Conservation (phyloP, 2,888 invertebrate species). For the Margaritifera margaritifera region DNA sequence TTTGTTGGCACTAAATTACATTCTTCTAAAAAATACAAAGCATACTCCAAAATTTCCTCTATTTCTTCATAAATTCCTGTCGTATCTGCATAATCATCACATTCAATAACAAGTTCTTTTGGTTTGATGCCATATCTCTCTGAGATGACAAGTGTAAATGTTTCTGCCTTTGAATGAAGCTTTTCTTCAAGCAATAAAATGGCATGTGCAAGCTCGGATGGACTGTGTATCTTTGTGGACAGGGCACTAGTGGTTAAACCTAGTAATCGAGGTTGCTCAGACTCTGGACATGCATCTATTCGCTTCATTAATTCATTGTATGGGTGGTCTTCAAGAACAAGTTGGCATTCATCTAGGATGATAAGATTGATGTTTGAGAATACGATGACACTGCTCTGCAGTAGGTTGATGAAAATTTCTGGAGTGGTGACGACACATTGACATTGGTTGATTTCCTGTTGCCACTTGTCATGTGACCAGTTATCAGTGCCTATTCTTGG, state of each 20-base stretch:
- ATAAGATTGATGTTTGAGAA: slow-evolving; percentile 83
- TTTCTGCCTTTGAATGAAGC: slow-evolving; percentile 79
- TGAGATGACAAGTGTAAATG: slow-evolving; percentile 91
- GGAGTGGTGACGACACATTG: slow-evolving; percentile 76
- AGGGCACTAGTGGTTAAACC: slow-evolving; percentile 88
- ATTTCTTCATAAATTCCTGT: slow-evolving; percentile 64
- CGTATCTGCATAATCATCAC: slow-evolving; percentile 75
- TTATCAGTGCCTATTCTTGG: slow-evolving; percentile 74
- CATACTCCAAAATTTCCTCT: slow-evolving; percentile 72
- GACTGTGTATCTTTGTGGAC: slow-evolving; percentile 80
- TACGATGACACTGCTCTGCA: slow-evolving; percentile 41
- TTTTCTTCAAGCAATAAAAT: slow-evolving; percentile 83
- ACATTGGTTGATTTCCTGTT: slow-evolving; percentile 72
- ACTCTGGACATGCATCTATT: slow-evolving; percentile 10
- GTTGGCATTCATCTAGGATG: slow-evolving; percentile 97
- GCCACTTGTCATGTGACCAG: slow-evolving; percentile 78
- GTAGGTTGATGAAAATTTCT: slow-evolving; percentile 43
- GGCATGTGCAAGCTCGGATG: slow-evolving; percentile 72
- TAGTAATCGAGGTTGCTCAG: slow-evolving; percentile 76
- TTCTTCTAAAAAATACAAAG: slow-evolving; percentile 82
- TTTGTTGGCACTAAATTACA: slow-evolving; percentile 47
- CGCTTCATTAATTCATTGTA: slow-evolving; percentile 61
- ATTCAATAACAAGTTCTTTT: slow-evolving; percentile 75
- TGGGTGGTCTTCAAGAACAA: slow-evolving; percentile 75
- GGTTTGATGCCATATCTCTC: slow-evolving; percentile 79